Conservation (phyloP, 2,888 invertebrate species). For the Euspilapteryx auroguttella region DNA sequence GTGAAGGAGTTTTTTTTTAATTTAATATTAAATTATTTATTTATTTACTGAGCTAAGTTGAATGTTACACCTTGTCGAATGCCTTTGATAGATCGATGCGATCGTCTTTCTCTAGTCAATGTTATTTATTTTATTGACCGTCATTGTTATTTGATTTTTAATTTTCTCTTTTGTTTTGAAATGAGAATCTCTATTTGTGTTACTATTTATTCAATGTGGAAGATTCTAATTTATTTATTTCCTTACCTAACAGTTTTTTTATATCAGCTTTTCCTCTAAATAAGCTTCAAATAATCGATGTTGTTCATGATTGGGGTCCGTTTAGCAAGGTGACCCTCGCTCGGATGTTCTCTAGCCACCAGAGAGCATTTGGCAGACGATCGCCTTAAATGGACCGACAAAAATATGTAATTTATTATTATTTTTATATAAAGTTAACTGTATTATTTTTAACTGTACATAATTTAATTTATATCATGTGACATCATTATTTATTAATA, state of each 20-base stretch:
- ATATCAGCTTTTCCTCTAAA: slow-evolving; percentile 29
- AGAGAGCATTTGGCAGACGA: slow-evolving; percentile 18
- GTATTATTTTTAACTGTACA: slow-evolving; percentile 55
- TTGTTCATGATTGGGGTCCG: background rate
- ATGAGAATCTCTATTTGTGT: slow-evolving; percentile 21
- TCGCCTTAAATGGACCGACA: slow-evolving; percentile 13
- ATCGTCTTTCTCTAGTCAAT: slow-evolving; percentile 48
- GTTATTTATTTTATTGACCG: slow-evolving; percentile 22
- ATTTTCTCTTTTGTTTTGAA: slow-evolving; percentile 3
- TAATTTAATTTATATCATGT: slow-evolving; percentile 57
- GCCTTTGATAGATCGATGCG: slow-evolving; percentile 38
- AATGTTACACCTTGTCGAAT: slow-evolving; percentile 56
- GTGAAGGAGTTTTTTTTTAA: slow-evolving; percentile 40
- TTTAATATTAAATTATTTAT: slow-evolving; percentile 31
- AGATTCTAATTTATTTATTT: slow-evolving; percentile 21
- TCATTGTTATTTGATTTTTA: background rate
- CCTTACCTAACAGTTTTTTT: slow-evolving; percentile 36
- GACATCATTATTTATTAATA: slow-evolving; percentile 58
- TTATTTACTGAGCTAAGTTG: slow-evolving; percentile 42
- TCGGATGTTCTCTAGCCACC: slow-evolving; percentile 30
- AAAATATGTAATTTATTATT: slow-evolving; percentile 24
- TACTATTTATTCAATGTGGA: slow-evolving; percentile 16
- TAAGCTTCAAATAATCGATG: slow-evolving; percentile 35
- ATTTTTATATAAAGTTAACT: slow-evolving; percentile 54
- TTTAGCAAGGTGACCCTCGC: slow-evolving; percentile 13